phyloP scores from a whole-genome alignment of 2,888 invertebrate species.

The Octodonta nipae region DNA sequence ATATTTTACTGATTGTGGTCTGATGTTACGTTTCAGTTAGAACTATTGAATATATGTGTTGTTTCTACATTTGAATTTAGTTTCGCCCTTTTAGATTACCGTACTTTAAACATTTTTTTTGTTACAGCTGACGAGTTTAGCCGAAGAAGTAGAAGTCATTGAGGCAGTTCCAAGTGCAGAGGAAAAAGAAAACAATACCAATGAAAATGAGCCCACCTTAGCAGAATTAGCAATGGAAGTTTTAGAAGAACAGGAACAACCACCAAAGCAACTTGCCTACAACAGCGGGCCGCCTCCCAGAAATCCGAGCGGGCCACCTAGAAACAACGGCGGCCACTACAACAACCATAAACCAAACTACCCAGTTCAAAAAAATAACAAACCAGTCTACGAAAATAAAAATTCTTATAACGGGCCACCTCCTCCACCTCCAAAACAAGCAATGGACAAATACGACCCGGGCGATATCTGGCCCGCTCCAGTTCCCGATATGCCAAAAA shows the following conservation, averaged over 20 bases:
- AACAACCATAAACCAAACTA: constrained; percentile 40
- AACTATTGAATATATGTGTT: too few relatives aligned
- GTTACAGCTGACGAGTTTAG: constrained; percentile 26
- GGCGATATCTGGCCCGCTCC: constrained; percentile 73
- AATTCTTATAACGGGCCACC: constrained; percentile 65
- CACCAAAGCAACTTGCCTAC: constrained; percentile 39
- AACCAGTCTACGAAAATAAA: constrained; percentile 31
- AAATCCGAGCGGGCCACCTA: constrained; percentile 29
- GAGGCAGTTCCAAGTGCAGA: constrained; percentile 45
- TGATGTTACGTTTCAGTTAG: too few relatives aligned
- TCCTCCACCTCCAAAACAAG: constrained; percentile 37
- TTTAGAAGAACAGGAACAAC: constrained; percentile 44
- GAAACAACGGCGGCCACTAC: constrained; percentile 26
- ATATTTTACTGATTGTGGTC: too few relatives aligned
- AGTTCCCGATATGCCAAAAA: constrained; percentile 83
- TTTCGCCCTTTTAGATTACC: too few relatives aligned
- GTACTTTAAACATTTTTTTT: too few relatives aligned
- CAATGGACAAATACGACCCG: constrained; percentile 34
- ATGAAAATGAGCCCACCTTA: constrained; percentile 46
- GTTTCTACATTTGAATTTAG: too few relatives aligned
- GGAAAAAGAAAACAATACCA: constrained; percentile 41
- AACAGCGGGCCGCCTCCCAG: constrained; percentile 25
- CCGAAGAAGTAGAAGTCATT: constrained; percentile 51
- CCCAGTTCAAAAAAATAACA: constrained; percentile 36
- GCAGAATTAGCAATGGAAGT: constrained; percentile 66